Evolutionary conservation across 2,113 vertebrate species (phyloP).

Genomic region (Cromileptes altivelis): DNA sequence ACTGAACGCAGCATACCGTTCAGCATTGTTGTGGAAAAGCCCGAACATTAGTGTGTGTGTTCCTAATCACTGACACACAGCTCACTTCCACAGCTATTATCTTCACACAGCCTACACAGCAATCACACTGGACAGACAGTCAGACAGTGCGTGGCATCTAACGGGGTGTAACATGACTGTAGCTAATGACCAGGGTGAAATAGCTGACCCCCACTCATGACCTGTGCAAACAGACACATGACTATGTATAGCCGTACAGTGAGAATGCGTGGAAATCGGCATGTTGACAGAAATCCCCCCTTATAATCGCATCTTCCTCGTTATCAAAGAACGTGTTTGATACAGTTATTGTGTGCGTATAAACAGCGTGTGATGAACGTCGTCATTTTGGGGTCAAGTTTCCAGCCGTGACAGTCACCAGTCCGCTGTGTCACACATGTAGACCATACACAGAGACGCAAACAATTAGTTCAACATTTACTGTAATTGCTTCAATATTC

Average conservation of each 20-base stretch:
- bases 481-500: neutral
- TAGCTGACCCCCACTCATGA: slow-evolving; percentile 17
- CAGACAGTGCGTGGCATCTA: neutral
- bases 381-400: slow-evolving; percentile 8
- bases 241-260: neutral
- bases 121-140: slow-evolving; percentile 1
- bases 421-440: neutral
- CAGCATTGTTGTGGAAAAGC: neutral
- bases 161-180: neutral
- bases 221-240: slow-evolving; percentile 19
- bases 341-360: neutral
- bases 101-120: neutral
- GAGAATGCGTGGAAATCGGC: neutral
- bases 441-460: neutral
- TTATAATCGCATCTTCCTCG: neutral
- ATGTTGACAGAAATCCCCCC: slow-evolving; percentile 13
- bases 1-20: neutral
- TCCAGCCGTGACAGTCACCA: slow-evolving; percentile 5
- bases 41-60: neutral
- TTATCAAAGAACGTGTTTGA: slow-evolving; percentile 7
- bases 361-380: neutral
- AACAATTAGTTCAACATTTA: slow-evolving; percentile 19
- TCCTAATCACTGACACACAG: neutral
- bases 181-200: slow-evolving; percentile 27
- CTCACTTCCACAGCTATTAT: slow-evolving; percentile 1